Evolutionary conservation across 2,797 vertebrate genomes (phyloP).

Genomic region (Epinephelus awoara): DNA sequence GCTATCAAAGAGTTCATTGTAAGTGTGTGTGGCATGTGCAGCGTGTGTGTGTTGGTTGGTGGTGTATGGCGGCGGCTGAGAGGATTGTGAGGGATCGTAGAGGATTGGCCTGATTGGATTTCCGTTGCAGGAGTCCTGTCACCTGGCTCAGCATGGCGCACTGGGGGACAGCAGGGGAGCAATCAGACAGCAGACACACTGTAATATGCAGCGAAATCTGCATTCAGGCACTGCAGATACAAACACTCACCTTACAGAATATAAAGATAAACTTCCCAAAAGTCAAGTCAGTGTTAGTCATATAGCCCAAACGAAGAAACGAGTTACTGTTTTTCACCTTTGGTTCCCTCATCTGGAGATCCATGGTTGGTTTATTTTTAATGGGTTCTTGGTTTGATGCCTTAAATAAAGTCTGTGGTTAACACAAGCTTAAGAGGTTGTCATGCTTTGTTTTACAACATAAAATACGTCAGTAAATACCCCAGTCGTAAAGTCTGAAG

Average conservation of each 20-base stretch:
- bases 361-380: too few relatives aligned
- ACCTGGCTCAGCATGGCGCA: conserved; percentile 68
- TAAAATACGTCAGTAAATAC: too few relatives aligned
- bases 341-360: too few relatives aligned
- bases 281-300: neutral
- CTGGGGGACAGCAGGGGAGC: conserved; percentile 58
- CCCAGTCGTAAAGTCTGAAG: too few relatives aligned
- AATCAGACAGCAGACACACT: conserved; percentile 65
- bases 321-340: too few relatives aligned
- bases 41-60: conserved; percentile 61
- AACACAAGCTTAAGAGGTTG: too few relatives aligned
- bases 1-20: conserved; percentile 50
- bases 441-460: too few relatives aligned
- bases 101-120: conserved; percentile 83
- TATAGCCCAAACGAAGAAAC: neutral
- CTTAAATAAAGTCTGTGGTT: too few relatives aligned
- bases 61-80: conserved; percentile 52
- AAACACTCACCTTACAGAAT: conserved; percentile 20
- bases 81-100: conserved; percentile 68
- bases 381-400: too few relatives aligned
- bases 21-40: conserved; percentile 45
- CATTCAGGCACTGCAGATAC: conserved; percentile 40
- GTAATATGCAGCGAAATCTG: conserved; percentile 49
- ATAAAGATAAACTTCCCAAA: neutral
- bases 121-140: conserved; percentile 66